Evolutionary conservation across 2,888 invertebrate species (phyloP), one percentile per base, ranked within the genome.

Genomic region (Drosophila recens): DNA sequence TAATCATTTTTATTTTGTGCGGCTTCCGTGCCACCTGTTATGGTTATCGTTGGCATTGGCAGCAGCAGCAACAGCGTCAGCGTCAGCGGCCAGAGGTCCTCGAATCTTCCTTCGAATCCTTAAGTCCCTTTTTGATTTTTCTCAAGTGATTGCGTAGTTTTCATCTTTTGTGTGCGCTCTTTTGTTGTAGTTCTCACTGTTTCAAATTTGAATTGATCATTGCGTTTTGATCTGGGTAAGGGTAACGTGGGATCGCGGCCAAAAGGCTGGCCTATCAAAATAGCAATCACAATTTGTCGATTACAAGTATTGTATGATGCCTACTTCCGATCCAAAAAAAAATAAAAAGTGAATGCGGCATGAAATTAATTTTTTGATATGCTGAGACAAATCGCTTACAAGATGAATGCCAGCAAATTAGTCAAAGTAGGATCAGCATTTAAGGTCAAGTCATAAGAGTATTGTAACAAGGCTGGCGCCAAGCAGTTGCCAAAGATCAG

Each of bases 11-110:
- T 85, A 89, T 89, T 82, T 90, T 91, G 84, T 91, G 89, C 85
- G 90, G 90, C 90, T 90, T 91, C 90, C 90, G 91, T 88, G 89
- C 91, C 90, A 90, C 90, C 90, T 90, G 90, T 90, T 90, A 86
- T 83, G 74, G 27, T 54, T 75, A 71, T 33, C 58, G 66, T 57
- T 65, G 63, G 59, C 67, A 68, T 51, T 54, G 66, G 57, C 66
- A 45, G 48, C 53, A 15, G 57, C 66, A 45, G 48, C 53, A 15
- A 67, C 69, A 64, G 43, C 5, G 23, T 4, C 23, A 23, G 27
- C 27, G 30, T 30, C 64, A 67, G 48, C 72, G 57, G 57, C 57
- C 52, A 45, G 72, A 82, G 80, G 75, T 85, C 90, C 88, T 89
- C 72, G 68, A 54, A 51, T 65, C 34, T 15, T 62, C n/a, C 34